Conservation (phyloP, 2,113 vertebrate species). For the Ia io region DNA sequence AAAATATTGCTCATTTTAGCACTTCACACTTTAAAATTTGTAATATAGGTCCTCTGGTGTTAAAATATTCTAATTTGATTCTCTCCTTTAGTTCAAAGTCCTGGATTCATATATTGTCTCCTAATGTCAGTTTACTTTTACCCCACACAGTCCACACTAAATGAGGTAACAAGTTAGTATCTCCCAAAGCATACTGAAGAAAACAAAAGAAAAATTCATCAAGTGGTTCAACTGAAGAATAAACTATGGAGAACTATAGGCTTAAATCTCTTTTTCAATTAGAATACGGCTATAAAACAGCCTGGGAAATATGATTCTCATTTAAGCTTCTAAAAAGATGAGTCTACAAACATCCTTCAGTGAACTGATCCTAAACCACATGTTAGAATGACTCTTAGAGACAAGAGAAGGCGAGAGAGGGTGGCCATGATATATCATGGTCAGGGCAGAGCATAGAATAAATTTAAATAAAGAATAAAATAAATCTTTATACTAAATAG, state of each 20-base stretch:
- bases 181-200: not conserved
- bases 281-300: not conserved
- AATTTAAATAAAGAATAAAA: not conserved
- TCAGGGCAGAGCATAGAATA: not conserved
- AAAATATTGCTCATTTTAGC: not conserved
- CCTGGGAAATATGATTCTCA: not conserved
- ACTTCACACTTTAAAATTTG: not conserved
- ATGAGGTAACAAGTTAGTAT: not conserved
- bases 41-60: not conserved
- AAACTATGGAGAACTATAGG: not conserved
- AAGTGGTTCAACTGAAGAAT: not conserved
- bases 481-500: not conserved
- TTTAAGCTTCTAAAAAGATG: not conserved
- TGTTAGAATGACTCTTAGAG: not conserved
- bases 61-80: not conserved
- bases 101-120: not conserved
- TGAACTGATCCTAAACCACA: not conserved
- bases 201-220: not conserved
- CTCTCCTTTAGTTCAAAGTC: not conserved
- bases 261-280: slow-evolving; percentile 5
- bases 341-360: not conserved
- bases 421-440: not conserved
- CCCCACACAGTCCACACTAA: not conserved
- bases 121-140: slow-evolving; percentile 2
- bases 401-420: not conserved